Percentiles rank a stretch among this genome's conserved stretches.
phyloP scores from a whole-genome alignment of 2,888 invertebrate genomes.

The Caenorhabditis sp. region DNA sequence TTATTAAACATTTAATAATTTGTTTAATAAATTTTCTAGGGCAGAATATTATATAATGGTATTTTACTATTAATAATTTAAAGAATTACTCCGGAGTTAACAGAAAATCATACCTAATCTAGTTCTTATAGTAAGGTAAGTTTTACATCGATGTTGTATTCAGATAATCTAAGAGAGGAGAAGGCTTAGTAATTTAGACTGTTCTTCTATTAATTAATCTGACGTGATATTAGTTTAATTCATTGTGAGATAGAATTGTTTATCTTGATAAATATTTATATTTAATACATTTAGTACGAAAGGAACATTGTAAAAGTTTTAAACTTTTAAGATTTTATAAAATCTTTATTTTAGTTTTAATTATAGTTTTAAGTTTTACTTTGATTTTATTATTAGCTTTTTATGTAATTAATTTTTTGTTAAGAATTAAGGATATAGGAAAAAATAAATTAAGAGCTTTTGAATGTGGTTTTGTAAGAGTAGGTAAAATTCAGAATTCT shows the following conservation, averaged over 20 bases:
- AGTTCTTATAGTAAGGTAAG: conserved; percentile 60
- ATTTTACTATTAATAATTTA: conserved; percentile 56
- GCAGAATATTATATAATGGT: conserved; percentile 59
- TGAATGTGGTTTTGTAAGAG: conserved; percentile 55
- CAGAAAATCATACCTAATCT: conserved; percentile 63
- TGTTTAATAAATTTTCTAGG: conserved; percentile 57
- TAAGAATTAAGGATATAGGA: conserved; percentile 46
- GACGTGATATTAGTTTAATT: conserved; percentile 65
- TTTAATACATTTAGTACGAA: conserved; percentile 57
- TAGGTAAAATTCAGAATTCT: conserved; percentile 55
- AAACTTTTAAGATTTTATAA: conserved; percentile 42
- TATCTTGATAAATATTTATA: conserved; percentile 58
- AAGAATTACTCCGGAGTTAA: conserved; percentile 67
- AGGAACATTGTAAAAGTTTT: conserved; percentile 59
- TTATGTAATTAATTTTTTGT: conserved; percentile 53
- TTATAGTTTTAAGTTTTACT: conserved; percentile 49
- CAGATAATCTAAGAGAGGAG: conserved; percentile 52
- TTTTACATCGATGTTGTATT: conserved; percentile 65
- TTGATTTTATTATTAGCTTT: conserved; percentile 48
- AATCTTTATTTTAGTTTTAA: conserved; percentile 46
- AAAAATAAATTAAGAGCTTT: conserved; percentile 50
- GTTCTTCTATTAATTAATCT: conserved; percentile 61
- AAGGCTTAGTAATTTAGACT: conserved; percentile 57
- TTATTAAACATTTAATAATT: conserved; percentile 35
- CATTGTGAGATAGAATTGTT: conserved; percentile 65